phyloP scores from a whole-genome alignment of 2,888 invertebrate species.

The Limnephilus auricula region DNA sequence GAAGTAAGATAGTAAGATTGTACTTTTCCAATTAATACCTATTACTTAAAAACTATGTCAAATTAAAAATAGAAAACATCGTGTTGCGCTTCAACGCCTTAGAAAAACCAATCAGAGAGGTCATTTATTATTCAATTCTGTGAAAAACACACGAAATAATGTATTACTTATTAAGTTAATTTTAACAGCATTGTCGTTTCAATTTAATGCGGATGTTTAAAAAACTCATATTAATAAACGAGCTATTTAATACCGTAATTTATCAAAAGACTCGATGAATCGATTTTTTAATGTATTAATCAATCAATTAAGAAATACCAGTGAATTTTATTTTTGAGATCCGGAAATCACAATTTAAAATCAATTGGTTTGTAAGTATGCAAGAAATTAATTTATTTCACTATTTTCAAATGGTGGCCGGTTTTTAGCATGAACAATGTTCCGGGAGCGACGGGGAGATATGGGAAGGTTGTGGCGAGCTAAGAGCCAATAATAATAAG shows the following conservation, averaged over 20 bases:
- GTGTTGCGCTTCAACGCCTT: constrained; percentile 5
- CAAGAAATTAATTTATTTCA: not conserved
- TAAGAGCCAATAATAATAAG: too few relatives aligned
- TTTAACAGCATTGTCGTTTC: not conserved
- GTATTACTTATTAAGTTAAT: not conserved
- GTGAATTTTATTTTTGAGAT: not conserved
- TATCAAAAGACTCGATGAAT: not conserved
- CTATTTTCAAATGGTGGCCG: not conserved
- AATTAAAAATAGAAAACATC: constrained; percentile 35
- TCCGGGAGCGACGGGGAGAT: too few relatives aligned
- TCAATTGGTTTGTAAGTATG: not conserved
- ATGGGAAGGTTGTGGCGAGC: too few relatives aligned
- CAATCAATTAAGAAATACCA: not conserved
- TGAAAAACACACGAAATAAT: not conserved
- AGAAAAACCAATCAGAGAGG: constrained; percentile 11
- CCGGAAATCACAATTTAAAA: not conserved
- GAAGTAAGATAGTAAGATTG: too few relatives aligned
- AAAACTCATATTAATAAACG: not conserved
- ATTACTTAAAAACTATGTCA: not conserved
- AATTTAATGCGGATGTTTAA: not conserved
- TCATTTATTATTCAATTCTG: not conserved
- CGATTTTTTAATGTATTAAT: not conserved
- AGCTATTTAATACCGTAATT: not conserved
- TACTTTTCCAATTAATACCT: not conserved
- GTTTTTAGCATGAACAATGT: too few relatives aligned